These are phyloP conservation scores for Doris montereyensis DNA, from an alignment of 2,888 invertebrate species.

Conservation along the genomic window DNA sequence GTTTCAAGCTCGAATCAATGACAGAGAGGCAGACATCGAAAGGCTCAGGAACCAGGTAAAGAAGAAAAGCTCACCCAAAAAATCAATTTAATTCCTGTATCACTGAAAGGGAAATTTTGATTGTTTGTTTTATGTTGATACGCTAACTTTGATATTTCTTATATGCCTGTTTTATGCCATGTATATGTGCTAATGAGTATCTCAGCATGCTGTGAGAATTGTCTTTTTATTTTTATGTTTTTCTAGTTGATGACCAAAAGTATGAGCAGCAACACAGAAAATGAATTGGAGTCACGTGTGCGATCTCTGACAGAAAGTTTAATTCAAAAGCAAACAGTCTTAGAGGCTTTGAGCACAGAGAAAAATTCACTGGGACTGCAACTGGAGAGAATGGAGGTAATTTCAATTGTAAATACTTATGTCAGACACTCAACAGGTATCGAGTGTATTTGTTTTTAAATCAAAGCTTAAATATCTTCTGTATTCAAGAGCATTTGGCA, in stretches of 20 bases:
- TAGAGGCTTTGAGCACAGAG: conserved; percentile 88
- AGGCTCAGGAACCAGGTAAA: conserved; percentile 76
- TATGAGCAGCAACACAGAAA: conserved; percentile 68
- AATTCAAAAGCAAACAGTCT: conserved; percentile 86
- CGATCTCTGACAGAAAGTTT: conserved; percentile 83
- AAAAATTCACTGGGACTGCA: conserved; percentile 88
- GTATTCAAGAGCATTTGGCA: too few species aligned
- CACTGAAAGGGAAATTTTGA: too few species aligned
- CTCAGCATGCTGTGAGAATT: not conserved
- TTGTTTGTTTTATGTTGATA: too few species aligned
- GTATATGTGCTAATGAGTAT: not conserved
- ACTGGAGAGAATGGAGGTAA: conserved; percentile 81
- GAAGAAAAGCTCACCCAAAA: too few species aligned
- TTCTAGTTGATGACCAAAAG: conserved; percentile 69
- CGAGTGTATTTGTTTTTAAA: too few species aligned
- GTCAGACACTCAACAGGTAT: not conserved
- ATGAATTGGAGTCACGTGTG: conserved; percentile 75
- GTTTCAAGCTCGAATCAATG: conserved; percentile 75
- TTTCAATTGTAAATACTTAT: conserved; percentile 3
- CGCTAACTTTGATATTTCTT: not conserved
- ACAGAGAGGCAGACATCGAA: conserved; percentile 77
- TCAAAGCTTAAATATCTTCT: too few species aligned
- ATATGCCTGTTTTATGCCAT: not conserved
- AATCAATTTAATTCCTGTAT: too few species aligned
- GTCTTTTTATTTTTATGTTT: too few species aligned